These are phyloP conservation scores for Pachypsylla venusta DNA, from an alignment of 1,140 invertebrate species.

Conservation along the genomic window DNA sequence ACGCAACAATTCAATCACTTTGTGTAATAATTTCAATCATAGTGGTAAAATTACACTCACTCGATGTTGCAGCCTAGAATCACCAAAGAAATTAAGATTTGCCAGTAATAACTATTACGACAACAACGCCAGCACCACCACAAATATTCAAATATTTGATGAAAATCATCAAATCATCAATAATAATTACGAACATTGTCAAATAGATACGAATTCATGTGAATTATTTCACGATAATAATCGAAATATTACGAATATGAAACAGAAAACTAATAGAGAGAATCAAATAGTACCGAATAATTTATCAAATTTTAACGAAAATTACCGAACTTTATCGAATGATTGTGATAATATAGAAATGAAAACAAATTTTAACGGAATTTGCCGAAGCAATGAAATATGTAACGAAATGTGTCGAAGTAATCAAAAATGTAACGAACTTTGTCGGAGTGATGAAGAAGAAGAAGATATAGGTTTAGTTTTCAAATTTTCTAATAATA, in stretches of 20 bases:
- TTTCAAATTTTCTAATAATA: background rate
- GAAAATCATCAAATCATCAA: background rate
- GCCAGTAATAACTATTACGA: slow-evolving; percentile 44
- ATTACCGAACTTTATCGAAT: too few species aligned
- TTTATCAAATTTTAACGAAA: too few species aligned
- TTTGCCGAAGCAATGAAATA: background rate
- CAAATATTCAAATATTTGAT: background rate
- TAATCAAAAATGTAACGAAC: background rate
- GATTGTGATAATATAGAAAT: too few species aligned
- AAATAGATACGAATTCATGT: background rate
- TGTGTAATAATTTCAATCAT: background rate
- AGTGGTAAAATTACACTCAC: slow-evolving; percentile 22
- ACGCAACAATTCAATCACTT: slow-evolving; percentile 14
- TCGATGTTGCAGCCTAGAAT: slow-evolving; percentile 59
- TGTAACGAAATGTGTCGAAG: background rate
- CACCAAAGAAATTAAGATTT: slow-evolving; percentile 60
- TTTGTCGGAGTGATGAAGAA: background rate
- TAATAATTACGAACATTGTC: background rate
- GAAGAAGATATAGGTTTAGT: background rate
- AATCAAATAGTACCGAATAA: too few species aligned
- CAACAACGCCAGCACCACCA: slow-evolving; percentile 37
- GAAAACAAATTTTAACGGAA: too few species aligned
- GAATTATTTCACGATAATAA: background rate
- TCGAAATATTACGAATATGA: background rate
- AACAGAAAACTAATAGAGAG: too few species aligned